Base-by-base conservation (phyloP, 1,140 invertebrate species). In the Drosophila punjabiensis region DNA sequence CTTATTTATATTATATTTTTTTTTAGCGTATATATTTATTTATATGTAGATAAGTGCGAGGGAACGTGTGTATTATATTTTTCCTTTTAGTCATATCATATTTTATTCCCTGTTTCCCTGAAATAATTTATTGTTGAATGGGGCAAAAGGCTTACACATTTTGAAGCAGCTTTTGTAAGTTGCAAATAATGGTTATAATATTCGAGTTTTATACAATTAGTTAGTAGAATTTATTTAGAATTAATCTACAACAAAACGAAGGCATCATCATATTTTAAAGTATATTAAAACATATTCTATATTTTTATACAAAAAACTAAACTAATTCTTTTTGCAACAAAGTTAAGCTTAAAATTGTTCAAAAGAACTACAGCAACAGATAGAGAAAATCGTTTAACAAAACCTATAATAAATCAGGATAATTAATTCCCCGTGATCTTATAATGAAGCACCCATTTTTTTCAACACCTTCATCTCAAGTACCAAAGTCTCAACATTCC, bases 61-160 rank as follows among this genome's bases (percentile, higher is more conserved):
- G 30, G 70, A 24, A 33, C 7, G 32, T 58, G 55, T 56, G 32
- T 41, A 20, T 67, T 60, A 52, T 52, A 35, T 56, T 37, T 55
- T 16, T 24, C 24, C 11, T 13, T 28, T 18, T 32, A 10, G 47
- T 35, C 28, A 67, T 70, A 76, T 81, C 62, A 55, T 62, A 82
- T 77, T 81, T 81, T 77, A 81, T 76, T 76, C 61, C 48, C 55
- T 37, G 59, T 53, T 81, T 69, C 55, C 79, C 59, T 32, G 45
- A 16, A 4, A 13, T 43, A 67, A 69, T 67, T 69, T 69, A 69
- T 69, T 39, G 28, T 30, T 30, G 28, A 45, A 60, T 9, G 13
- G 4, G 37, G 14, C 20, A 5, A 11, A 30, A 30, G 28, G 30
- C 28, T 14, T 43, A 39, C 30, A 18, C 32, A 39, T 2, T 60